phyloP scores from a whole-genome alignment of 2,113 vertebrate species.

The Progne subis region DNA sequence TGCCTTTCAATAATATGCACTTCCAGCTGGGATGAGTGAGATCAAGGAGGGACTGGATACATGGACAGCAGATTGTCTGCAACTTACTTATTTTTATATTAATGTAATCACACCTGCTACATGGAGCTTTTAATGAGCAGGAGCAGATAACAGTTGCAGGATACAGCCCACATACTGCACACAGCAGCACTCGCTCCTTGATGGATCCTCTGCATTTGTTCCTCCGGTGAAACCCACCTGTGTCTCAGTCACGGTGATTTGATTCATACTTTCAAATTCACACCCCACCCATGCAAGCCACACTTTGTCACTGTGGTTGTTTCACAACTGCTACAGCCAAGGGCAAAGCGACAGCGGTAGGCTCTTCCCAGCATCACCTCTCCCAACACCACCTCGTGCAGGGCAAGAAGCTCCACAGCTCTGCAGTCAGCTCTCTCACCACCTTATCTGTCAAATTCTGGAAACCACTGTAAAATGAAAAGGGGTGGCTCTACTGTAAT shows the following conservation, averaged over 20 bases:
- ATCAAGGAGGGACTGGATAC: background rate
- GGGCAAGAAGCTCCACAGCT: background rate
- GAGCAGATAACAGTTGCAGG: background rate
- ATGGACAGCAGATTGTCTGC: background rate
- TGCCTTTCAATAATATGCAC: background rate
- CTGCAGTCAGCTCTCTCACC: background rate
- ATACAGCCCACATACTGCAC: background rate
- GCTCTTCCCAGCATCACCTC: background rate
- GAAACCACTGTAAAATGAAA: background rate
- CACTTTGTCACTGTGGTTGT: background rate
- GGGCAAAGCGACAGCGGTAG: background rate
- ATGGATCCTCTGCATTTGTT: background rate
- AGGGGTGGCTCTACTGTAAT: background rate
- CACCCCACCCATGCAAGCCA: background rate
- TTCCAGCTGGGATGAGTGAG: conserved; percentile 4
- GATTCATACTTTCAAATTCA: background rate
- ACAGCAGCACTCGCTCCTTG: background rate
- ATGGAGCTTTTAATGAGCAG: background rate
- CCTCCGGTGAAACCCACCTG: background rate
- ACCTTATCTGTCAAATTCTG: background rate
- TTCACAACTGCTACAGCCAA: conserved; percentile 11
- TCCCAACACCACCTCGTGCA: background rate
- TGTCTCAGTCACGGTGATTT: background rate
- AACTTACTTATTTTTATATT: background rate
- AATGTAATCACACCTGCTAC: background rate